Conservation (phyloP, 2,797 vertebrate genomes). For the Alauda arvensis region DNA sequence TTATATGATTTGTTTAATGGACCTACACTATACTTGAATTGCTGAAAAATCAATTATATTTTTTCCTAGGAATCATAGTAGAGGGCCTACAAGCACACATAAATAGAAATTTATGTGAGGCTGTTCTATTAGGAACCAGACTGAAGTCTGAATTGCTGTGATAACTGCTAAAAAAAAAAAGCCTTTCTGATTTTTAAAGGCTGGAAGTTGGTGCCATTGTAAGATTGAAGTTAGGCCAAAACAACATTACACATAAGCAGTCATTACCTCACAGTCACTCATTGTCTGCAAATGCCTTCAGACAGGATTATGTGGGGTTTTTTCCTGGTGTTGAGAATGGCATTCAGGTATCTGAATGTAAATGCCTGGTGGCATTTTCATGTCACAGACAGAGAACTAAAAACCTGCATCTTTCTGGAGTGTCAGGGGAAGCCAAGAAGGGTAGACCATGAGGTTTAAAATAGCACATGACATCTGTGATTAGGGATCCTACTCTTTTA, state of each 20-base stretch:
- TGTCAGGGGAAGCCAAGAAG: not conserved
- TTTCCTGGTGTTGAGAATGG: not conserved
- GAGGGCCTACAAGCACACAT: not conserved
- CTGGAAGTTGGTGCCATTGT: not conserved
- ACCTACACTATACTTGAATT: not conserved
- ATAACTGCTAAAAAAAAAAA: not conserved
- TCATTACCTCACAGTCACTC: not conserved
- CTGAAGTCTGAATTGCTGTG: not conserved
- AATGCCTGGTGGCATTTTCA: not conserved
- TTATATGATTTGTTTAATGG: constrained; percentile 3
- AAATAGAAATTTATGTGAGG: not conserved
- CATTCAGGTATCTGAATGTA: not conserved
- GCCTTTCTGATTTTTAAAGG: not conserved
- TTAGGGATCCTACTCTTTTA: not conserved
- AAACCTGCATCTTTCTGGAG: not conserved
- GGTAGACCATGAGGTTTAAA: not conserved
- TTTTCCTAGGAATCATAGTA: not conserved
- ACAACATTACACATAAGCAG: not conserved
- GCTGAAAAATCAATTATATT: not conserved
- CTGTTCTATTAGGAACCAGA: not conserved
- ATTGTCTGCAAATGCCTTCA: not conserved
- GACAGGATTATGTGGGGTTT: not conserved
- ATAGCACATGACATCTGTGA: not conserved
- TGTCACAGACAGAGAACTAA: not conserved
- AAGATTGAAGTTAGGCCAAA: not conserved